Evolutionary conservation across 2,888 invertebrate genomes (phyloP).

Genomic region (Nomada goodeniana): DNA sequence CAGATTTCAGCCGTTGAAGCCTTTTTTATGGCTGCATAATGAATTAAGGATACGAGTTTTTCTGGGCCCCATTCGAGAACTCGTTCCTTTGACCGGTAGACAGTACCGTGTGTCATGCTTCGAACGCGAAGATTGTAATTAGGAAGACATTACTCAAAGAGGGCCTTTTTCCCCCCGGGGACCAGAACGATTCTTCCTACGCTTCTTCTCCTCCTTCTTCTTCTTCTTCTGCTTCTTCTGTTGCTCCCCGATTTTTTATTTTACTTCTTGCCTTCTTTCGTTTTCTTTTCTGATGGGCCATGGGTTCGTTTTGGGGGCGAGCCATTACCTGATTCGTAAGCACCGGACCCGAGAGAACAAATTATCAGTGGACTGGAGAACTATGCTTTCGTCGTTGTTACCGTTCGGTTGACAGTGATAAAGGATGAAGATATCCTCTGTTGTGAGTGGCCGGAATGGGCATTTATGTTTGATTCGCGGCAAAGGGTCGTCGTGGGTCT

Average conservation of each 20-base stretch:
- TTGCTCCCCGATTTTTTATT: not conserved
- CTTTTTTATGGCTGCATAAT: slow-evolving; percentile 61
- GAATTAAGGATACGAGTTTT: slow-evolving; percentile 62
- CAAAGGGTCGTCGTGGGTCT: not conserved
- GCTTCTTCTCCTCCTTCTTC: slow-evolving; percentile 25
- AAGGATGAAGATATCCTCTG: slow-evolving; percentile 36
- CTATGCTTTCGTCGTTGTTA: slow-evolving; percentile 18
- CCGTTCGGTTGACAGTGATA: slow-evolving; percentile 55
- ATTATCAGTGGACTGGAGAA: slow-evolving; percentile 60
- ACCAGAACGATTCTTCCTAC: slow-evolving; percentile 42
- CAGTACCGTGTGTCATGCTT: slow-evolving; percentile 57
- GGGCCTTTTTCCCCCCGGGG: slow-evolving; percentile 53
- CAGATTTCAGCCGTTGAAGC: slow-evolving; percentile 59
- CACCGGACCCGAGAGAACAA: slow-evolving; percentile 49
- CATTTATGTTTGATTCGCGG: slow-evolving; percentile 1
- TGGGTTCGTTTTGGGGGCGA: slow-evolving; percentile 52
- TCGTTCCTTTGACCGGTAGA: slow-evolving; percentile 54
- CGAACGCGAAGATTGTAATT: slow-evolving; percentile 76
- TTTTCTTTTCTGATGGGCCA: slow-evolving; percentile 21
- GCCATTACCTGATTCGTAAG: slow-evolving; percentile 42
- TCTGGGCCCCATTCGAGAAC: slow-evolving; percentile 53
- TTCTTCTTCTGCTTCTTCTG: not conserved
- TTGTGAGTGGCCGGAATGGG: not conserved
- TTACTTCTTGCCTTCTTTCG: not conserved
- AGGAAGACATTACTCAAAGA: slow-evolving; percentile 78